Conservation (phyloP, 1,140 invertebrate species). For the Drosophila busckii region DNA sequence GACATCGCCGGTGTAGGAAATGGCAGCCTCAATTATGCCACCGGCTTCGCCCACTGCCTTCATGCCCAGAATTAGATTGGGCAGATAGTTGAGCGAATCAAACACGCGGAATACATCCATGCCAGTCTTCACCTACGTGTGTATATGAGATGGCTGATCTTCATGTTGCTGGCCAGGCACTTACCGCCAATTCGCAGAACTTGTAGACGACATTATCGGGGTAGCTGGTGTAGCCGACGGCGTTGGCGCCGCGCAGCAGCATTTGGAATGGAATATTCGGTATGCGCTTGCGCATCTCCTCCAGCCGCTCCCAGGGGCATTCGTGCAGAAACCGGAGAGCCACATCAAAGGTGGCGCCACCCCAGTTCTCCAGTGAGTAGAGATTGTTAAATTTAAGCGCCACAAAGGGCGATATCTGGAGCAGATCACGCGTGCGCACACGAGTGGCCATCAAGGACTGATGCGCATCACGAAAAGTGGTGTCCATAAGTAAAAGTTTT, state of each 20-base stretch:
- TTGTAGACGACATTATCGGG: slow-evolving; percentile 99
- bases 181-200: slow-evolving; percentile 94
- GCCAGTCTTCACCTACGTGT: slow-evolving; percentile 89
- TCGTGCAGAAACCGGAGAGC: slow-evolving; percentile 98
- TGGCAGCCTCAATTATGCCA: slow-evolving; percentile 97
- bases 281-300: slow-evolving; percentile 93
- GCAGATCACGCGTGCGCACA: slow-evolving; percentile 94
- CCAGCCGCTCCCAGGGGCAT: slow-evolving; percentile 98
- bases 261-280: slow-evolving; percentile 99
- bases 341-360: slow-evolving; percentile 99
- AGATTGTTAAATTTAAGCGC: slow-evolving; percentile 93
- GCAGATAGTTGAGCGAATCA: slow-evolving; percentile 98
- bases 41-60: slow-evolving; percentile 98
- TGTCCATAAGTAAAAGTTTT: slow-evolving; percentile 96
- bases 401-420: slow-evolving; percentile 96
- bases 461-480: slow-evolving; percentile 98
- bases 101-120: slow-evolving; percentile 99
- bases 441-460: slow-evolving; percentile 97
- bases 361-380: slow-evolving; percentile 98
- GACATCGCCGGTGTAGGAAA: slow-evolving; percentile 99
- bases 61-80: slow-evolving; percentile 98
- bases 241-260: slow-evolving; percentile 98
- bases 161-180: slow-evolving; percentile 7
- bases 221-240: slow-evolving; percentile 99
- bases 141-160: not conserved